Conservation (phyloP, 2,888 invertebrate genomes). For the Sarcophaga subvicina region DNA sequence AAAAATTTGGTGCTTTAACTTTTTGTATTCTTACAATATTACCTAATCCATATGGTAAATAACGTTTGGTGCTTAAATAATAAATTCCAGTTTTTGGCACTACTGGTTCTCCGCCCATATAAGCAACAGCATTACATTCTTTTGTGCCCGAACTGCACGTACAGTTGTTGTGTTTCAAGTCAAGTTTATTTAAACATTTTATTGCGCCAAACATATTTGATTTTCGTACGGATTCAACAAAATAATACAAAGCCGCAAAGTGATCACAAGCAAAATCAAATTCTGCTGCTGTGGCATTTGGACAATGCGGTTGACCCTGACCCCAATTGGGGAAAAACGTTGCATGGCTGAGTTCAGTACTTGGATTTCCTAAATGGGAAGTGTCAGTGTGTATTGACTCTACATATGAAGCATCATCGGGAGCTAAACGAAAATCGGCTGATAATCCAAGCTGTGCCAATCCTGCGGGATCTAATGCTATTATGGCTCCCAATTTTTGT, state of each 20-base stretch:
- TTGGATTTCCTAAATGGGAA: constrained; percentile 78
- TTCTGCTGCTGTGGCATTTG: constrained; percentile 76
- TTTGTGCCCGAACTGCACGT: constrained; percentile 48
- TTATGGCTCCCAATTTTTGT: constrained; percentile 74
- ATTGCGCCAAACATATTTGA: constrained; percentile 75
- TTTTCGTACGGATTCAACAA: constrained; percentile 76
- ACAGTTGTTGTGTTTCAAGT: constrained; percentile 46
- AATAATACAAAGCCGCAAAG: constrained; percentile 77
- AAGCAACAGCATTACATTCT: constrained; percentile 72
- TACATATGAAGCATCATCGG: constrained; percentile 78
- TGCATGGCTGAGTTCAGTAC: constrained; percentile 76
- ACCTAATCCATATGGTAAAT: constrained; percentile 74
- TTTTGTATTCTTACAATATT: constrained; percentile 73
- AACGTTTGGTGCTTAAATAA: constrained; percentile 75
- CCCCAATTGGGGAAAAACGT: constrained; percentile 81
- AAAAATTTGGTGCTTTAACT: constrained; percentile 72
- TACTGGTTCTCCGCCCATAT: constrained; percentile 79
- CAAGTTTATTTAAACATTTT: constrained; percentile 68
- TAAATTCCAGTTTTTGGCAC: constrained; percentile 76
- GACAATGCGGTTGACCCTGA: constrained; percentile 80
- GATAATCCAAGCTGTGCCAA: constrained; percentile 75
- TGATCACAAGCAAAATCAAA: constrained; percentile 78
- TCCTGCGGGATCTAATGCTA: constrained; percentile 81
- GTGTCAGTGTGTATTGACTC: constrained; percentile 81
- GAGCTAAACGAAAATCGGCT: constrained; percentile 75